A percentile compares a stretch with the other conserved stretches of the same genome.
Evolutionary conservation across 2,888 invertebrate genomes (phyloP).

Genomic region (Tetanocera ferruginea): DNA sequence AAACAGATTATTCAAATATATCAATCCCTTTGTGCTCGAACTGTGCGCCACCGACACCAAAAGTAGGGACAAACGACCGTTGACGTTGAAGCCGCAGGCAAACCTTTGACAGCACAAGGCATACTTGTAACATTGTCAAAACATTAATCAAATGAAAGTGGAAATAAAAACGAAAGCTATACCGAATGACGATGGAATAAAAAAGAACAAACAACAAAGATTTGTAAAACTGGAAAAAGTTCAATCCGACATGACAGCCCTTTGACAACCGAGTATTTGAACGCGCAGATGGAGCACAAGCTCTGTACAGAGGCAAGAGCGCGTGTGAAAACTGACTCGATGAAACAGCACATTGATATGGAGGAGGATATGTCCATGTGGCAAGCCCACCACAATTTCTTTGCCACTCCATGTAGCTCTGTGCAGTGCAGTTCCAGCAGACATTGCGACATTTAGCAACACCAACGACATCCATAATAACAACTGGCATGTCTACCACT

Average conservation of each 20-base stretch:
- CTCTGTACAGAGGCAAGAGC: conserved; percentile 30
- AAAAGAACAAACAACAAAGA: background rate
- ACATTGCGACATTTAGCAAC: background rate
- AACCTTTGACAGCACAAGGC: conserved; percentile 47
- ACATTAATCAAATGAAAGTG: conserved; percentile 53
- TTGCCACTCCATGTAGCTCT: background rate
- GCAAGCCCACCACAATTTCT: background rate
- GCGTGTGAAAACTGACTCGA: conserved; percentile 39
- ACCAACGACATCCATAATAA: background rate
- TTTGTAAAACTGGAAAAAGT: background rate
- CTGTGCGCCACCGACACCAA: conserved; percentile 10
- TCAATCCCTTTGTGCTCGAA: conserved; percentile 53
- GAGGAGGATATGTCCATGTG: background rate
- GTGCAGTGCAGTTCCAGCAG: background rate
- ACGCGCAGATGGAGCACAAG: conserved; percentile 26
- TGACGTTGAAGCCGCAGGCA: conserved; percentile 49
- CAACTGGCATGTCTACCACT: background rate
- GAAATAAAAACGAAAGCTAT: background rate
- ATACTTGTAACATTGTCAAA: conserved; percentile 58
- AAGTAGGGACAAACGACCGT: conserved; percentile 21
- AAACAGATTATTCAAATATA: conserved; percentile 58
- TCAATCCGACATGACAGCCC: conserved; percentile 28
- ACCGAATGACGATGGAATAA: background rate
- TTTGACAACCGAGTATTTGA: conserved; percentile 30
- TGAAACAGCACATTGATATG: background rate